Evolutionary conservation across 2,797 vertebrate species (phyloP), one percentile per base, ranked within the genome.

Genomic region (Molossus molossus): DNA sequence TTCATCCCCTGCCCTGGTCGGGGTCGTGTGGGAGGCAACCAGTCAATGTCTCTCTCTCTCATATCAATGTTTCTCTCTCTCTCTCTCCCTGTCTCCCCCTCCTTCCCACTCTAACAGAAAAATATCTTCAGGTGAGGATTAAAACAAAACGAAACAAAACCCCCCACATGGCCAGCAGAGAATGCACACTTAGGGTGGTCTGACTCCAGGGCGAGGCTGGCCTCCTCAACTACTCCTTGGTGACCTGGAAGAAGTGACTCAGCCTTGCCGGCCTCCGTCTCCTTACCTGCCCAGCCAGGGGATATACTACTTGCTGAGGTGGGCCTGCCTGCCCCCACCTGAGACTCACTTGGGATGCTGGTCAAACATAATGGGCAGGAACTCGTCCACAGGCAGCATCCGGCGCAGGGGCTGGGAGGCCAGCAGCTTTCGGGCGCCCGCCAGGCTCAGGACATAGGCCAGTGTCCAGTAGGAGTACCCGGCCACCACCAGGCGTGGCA

Each of bases 311-410:
- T 15, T 67, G 55, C n/a, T 11, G 14, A 40, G 48, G 40, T 15
- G 27, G 48, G 80, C 88, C 86, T 50, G 27, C 69, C 73, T 5
- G 14, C 37, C 14, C 55, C 67, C 0, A 0, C 2, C 79, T 0
- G 10, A n/a, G 18, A 6, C 99, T 86, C 98, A 99, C 99, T 99
- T 99, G 96, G 99, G 99, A 97, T 99, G 99, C 91, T 98, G 99
- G 99, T 99, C 99, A 0, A 99, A 99, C 99, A 99, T 99, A 98
- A 99, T 99, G 98, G 99, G 99, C 91, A 99, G 98, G 98, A 99
- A 99, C 97, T 99, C 99, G 0, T 99, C 99, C 12, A 99, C 99
- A 0, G 99, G 99, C 87, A 99, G 98, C 99, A 99, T 99, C 97
- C 99, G 99, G 96, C 98, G 99, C 60, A 99, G 98, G 0, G 99